Evolutionary conservation across 1,140 invertebrate species (phyloP).

Genomic region (roundworm (Caenorhabditis elegans)): DNA sequence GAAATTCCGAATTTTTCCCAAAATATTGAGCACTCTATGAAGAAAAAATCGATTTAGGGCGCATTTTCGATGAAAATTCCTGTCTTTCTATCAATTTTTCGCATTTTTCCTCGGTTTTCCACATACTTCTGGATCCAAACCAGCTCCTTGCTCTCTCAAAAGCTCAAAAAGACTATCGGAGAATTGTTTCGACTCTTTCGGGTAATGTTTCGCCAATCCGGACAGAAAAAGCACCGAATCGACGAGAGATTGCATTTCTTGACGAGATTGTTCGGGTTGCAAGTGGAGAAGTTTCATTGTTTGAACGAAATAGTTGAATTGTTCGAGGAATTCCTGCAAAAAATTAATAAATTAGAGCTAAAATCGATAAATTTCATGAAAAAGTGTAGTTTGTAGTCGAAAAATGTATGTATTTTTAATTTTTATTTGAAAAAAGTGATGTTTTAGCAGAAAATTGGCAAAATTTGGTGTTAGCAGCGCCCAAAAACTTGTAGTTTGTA

Average conservation of each 20-base stretch:
- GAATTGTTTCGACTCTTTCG: constrained; percentile 45
- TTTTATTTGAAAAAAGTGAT: neutral
- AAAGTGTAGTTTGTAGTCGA: too few species aligned
- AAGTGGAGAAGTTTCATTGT: constrained; percentile 61
- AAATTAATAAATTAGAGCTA: neutral
- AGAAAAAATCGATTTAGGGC: too few species aligned
- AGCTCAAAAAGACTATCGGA: constrained; percentile 44
- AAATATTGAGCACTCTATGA: too few species aligned
- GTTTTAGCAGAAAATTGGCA: neutral
- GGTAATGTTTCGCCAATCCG: constrained; percentile 37
- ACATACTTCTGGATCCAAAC: constrained; percentile 52
- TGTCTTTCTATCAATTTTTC: neutral
- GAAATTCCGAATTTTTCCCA: too few species aligned
- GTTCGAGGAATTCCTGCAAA: constrained; percentile 58
- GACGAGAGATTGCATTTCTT: constrained; percentile 46
- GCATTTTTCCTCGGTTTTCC: neutral
- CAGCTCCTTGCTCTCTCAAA: constrained; percentile 42
- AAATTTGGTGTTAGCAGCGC: too few species aligned
- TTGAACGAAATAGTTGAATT: constrained; percentile 60
- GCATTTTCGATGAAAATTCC: too few species aligned
- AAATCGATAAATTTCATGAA: too few species aligned
- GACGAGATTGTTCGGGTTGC: constrained; percentile 59
- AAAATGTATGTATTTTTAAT: too few species aligned
- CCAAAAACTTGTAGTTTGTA: too few species aligned
- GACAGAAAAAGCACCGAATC: constrained; percentile 36